Evolutionary conservation across 1,140 invertebrate species (phyloP), one percentile per base, ranked within the genome.

Genomic region (Papilio polytes): DNA sequence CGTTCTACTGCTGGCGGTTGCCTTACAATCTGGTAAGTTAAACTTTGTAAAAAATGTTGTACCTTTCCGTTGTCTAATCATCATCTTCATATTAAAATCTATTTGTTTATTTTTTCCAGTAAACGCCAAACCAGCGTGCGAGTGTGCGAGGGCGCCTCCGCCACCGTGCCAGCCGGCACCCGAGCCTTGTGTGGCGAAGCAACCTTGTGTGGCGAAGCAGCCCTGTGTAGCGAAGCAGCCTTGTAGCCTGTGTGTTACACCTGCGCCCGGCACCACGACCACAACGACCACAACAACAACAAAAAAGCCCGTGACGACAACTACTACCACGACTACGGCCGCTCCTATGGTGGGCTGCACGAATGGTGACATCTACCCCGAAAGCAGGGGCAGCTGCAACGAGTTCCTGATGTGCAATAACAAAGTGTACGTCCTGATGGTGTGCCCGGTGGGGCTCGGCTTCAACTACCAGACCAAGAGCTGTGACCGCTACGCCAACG

Each of bases 381-480:
- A 1, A n/a, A 56, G n/a, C 7, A 7, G n/a, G 53, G n/a, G n/a
- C 53, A 18, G 53, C 53, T 56, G 53, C 53, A 56, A 20, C 53
- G 18, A 56, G 53, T 20, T 56, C n/a, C 7, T 56, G n/a, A 56
- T 56, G 53, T 56, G 53, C 53, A 0, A 2, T 8, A 77, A 77
- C 26, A n/a, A 15, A 77, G 41, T 77, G n/a, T 36, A 36, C 26
- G 31, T 77, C 9, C 36, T 77, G 56, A 56, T 77, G 74, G n/a
- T 77, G 3, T 77, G 74, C 26, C 74, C 74, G n/a, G 0, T 26
- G 4, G 74, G 74, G 3, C 51, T 56, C 15, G 74, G 22, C 22
- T 77, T 59, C 51, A 77, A 77, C 48, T 56, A 6, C 15, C 46
- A 77, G 18, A 77, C 51, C 1, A 77, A 77, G 48, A 59, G 15